These are phyloP conservation scores for Agonopterix subpropinquella DNA, from an alignment of 2,888 invertebrate genomes.

Conservation along the genomic window DNA sequence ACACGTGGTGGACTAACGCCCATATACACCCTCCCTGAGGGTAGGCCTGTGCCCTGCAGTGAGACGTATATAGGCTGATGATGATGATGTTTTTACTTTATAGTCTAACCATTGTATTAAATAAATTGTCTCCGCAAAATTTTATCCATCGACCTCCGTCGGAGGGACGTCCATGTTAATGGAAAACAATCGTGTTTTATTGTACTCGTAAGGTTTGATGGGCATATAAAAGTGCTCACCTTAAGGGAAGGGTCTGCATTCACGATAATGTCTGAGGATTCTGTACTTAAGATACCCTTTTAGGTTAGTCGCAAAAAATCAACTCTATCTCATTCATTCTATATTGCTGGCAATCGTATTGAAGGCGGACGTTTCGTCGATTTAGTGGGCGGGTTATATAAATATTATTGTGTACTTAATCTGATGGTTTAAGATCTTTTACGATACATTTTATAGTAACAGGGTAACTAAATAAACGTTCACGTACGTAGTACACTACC, in stretches of 20 bases:
- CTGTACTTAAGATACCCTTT: conserved; percentile 62
- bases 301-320: conserved; percentile 57
- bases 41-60: too few species aligned
- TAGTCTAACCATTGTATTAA: background rate
- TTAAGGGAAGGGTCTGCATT: conserved; percentile 59
- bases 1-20: too few species aligned
- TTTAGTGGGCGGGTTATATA: conserved; percentile 14
- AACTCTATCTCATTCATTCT: conserved; percentile 43
- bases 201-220: conserved; percentile 69
- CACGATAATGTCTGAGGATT: conserved; percentile 61
- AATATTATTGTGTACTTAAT: conserved; percentile 11
- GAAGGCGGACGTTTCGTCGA: conserved; percentile 17
- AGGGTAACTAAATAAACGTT: too few species aligned
- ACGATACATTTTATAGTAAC: too few species aligned
- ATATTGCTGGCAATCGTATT: conserved; percentile 26
- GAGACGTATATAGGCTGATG: too few species aligned
- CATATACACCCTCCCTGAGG: too few species aligned
- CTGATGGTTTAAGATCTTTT: background rate
- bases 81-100: background rate
- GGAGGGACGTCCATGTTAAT: conserved; percentile 53
- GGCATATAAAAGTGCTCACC: conserved; percentile 69
- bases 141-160: conserved; percentile 8
- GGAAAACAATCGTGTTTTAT: conserved; percentile 74
- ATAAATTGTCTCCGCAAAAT: conserved; percentile 1
- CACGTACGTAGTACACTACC: too few species aligned